Base-by-base conservation (phyloP, 2,113 vertebrate genomes). In the Microtus richardsoni region DNA sequence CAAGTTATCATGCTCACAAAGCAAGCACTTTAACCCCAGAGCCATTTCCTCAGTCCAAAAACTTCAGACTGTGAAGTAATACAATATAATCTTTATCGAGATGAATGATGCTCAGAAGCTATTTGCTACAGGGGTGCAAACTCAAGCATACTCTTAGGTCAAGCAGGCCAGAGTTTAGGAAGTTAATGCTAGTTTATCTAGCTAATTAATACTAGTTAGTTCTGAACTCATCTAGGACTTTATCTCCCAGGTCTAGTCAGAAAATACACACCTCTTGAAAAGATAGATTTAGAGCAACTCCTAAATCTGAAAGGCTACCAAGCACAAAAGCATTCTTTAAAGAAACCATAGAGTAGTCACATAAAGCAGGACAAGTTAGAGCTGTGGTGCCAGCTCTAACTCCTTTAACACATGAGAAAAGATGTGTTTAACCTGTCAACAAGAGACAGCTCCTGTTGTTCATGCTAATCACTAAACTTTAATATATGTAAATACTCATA, bases 271-370 rank as follows among this genome's bases (percentile, higher is more conserved):
- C 14, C 13, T 30, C 70, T 60, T 39, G 28, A 79, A 93, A 87
- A 88, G 19, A 52, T 80, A 30, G 21, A 68, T 96, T 87, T 78
- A 89, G 3, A 8, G 49, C 7, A 73, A 80, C 22, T 60, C 83
- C 83, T 52, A 71, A 68, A 92, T 88, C 74, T 85, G 75, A 88
- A 95, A 94, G n/a, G 33, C 84, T 64, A 96, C 16, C 79, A 86
- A 4, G 86, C 62, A 87, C 11, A 66, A 93, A 47, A 82, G 54
- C 49, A 12, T 41, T 93, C 30, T 85, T 66, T 71, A 93, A 70
- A 60, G 64, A 79, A 5, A 58, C 24, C 66, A 36, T 54, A 80
- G 19, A 54, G 7, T 54, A 52, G n/a, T n/a, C 49, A 91, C 80
- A 92, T 4, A 14, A 91, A 93, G 71, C 70, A 87, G 24, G 41